Evolutionary conservation across 2,113 vertebrate species (phyloP).

Genomic region (Cololabis saira): DNA sequence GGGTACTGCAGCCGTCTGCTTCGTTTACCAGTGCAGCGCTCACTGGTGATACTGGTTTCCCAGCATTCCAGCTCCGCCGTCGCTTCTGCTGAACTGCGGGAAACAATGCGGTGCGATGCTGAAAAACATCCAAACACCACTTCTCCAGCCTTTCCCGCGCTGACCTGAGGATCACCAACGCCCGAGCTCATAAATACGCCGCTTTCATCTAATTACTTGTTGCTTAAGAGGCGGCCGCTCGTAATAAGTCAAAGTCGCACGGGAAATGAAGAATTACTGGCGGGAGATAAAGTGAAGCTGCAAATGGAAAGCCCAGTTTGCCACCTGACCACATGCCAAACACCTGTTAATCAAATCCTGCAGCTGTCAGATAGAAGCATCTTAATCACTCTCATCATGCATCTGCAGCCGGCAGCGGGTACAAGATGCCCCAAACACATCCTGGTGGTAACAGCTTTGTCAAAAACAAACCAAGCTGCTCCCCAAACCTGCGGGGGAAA

Average conservation of each 20-base stretch:
- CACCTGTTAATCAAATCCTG: too few relatives aligned
- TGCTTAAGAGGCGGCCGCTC: not conserved
- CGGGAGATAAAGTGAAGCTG: too few relatives aligned
- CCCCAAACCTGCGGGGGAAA: not conserved
- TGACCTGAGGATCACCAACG: not conserved
- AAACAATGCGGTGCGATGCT: conserved; percentile 9
- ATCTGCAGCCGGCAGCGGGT: too few relatives aligned
- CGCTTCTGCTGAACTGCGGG: not conserved
- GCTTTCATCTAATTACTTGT: not conserved
- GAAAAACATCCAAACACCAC: conserved; percentile 6
- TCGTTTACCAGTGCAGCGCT: not conserved
- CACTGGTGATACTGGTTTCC: conserved; percentile 40
- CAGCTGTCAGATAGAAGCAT: too few relatives aligned
- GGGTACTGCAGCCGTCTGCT: not conserved
- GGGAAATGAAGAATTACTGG: too few relatives aligned
- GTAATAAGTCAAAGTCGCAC: too few relatives aligned
- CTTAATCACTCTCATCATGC: too few relatives aligned
- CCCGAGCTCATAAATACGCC: not conserved
- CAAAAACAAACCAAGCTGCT: not conserved
- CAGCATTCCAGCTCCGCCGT: conserved; percentile 44
- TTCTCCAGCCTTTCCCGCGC: conserved; percentile 4
- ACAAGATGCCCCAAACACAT: too few relatives aligned
- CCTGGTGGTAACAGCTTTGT: not conserved
- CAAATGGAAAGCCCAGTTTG: too few relatives aligned
- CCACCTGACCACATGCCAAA: too few relatives aligned